phyloP scores from a whole-genome alignment of 2,113 vertebrate species.

The Pavo muticus region DNA sequence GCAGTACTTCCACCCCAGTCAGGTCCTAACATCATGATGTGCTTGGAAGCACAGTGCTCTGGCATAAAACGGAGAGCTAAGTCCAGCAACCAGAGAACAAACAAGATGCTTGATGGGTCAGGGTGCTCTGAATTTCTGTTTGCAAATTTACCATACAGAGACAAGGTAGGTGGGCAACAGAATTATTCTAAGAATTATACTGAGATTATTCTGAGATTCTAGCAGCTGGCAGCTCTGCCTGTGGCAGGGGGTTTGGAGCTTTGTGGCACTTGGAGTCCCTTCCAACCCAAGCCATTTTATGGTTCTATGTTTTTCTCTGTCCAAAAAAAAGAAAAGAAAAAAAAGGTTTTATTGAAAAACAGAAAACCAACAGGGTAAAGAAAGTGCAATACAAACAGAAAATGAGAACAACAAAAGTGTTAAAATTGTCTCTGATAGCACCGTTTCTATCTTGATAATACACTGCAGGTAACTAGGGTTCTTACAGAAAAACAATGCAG shows the following conservation, averaged over 20 bases:
- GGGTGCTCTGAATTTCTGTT: neutral
- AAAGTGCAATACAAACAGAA: neutral
- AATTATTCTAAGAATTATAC: neutral
- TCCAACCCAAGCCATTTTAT: too few relatives aligned
- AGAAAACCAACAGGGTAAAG: neutral
- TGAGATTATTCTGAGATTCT: too few relatives aligned
- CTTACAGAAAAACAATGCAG: neutral
- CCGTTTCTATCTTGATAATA: neutral
- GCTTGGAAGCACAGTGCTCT: rapidly evolving
- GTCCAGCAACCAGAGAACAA: neutral
- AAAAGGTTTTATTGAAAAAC: neutral
- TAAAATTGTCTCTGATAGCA: neutral
- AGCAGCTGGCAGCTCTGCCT: too few relatives aligned
- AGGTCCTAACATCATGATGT: neutral
- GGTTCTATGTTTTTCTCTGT: neutral
- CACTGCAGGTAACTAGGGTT: neutral
- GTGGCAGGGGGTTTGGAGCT: too few relatives aligned
- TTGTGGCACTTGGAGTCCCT: too few relatives aligned
- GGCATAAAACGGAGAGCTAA: neutral
- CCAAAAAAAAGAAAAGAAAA: too few relatives aligned
- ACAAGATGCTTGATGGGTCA: neutral
- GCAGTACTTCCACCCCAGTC: neutral
- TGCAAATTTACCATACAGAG: neutral
- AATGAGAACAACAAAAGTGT: neutral
- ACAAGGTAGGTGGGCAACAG: neutral